Evolutionary conservation across 1,140 invertebrate species (phyloP).

Genomic region (Drosophila orena): DNA sequence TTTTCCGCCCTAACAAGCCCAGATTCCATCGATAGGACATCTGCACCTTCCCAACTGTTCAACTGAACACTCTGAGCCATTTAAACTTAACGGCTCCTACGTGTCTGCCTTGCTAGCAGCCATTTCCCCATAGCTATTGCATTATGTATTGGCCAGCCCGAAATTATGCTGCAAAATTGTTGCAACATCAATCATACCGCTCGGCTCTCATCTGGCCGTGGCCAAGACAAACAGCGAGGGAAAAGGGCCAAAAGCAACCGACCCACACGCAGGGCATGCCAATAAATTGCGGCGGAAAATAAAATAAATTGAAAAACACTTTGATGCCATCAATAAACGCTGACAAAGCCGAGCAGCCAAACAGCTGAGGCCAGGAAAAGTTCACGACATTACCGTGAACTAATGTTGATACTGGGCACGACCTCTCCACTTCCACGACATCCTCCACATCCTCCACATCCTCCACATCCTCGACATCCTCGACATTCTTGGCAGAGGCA

Average conservation of each 20-base stretch:
- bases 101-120: slow-evolving; percentile 36
- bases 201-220: slow-evolving; percentile 44
- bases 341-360: slow-evolving; percentile 70
- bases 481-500: slow-evolving; percentile 39
- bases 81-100: slow-evolving; percentile 62
- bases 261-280: slow-evolving; percentile 47
- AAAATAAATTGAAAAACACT: slow-evolving; percentile 83
- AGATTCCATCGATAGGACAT: not conserved
- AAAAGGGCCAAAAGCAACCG: slow-evolving; percentile 28
- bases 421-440: slow-evolving; percentile 18
- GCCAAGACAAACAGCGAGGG: slow-evolving; percentile 31
- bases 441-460: slow-evolving; percentile 20
- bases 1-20: not conserved
- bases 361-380: slow-evolving; percentile 75
- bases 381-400: slow-evolving; percentile 77
- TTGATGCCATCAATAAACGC: slow-evolving; percentile 81
- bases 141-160: slow-evolving; percentile 44
- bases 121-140: slow-evolving; percentile 16
- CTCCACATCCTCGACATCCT: slow-evolving; percentile 22
- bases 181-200: slow-evolving; percentile 75
- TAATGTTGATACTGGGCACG: slow-evolving; percentile 75
- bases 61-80: slow-evolving; percentile 40
- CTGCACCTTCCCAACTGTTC: no score
- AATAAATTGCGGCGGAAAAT: slow-evolving; percentile 72
- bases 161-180: slow-evolving; percentile 78